These are phyloP conservation scores for Drosophila robusta DNA, from an alignment of 2,888 invertebrate species.

Conservation along the genomic window DNA sequence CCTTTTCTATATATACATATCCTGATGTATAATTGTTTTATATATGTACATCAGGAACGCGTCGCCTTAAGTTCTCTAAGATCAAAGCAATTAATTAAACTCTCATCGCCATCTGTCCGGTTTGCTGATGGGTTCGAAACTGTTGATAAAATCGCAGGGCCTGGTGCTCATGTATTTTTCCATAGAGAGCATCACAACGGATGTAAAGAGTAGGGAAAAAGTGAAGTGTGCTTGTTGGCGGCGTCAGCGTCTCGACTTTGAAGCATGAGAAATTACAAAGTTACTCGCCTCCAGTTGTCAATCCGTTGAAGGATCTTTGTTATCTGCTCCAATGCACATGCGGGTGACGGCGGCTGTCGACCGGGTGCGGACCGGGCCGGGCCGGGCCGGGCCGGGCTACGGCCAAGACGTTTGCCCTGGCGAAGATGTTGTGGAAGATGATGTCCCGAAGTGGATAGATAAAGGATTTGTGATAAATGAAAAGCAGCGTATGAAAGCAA, in stretches of 20 bases:
- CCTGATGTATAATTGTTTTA: neutral
- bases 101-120: neutral
- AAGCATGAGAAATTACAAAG: slow-evolving; percentile 74
- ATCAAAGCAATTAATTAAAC: slow-evolving; percentile 4
- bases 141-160: slow-evolving; percentile 5
- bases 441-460: slow-evolving; percentile 76
- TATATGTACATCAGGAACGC: neutral
- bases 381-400: slow-evolving; percentile 2
- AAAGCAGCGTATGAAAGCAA: slow-evolving; percentile 76
- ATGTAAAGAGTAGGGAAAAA: slow-evolving; percentile 34
- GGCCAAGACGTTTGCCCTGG: slow-evolving; percentile 66
- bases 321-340: slow-evolving; percentile 82
- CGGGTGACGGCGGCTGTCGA: slow-evolving; percentile 58
- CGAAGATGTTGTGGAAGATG: slow-evolving; percentile 65
- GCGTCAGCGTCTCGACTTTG: slow-evolving; percentile 57
- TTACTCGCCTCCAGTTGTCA: slow-evolving; percentile 78
- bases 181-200: slow-evolving; percentile 19
- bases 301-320: slow-evolving; percentile 83
- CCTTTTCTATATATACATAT: no score
- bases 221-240: slow-evolving; percentile 55
- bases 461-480: slow-evolving; percentile 81
- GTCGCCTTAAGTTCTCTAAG: neutral
- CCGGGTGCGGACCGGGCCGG: neutral
- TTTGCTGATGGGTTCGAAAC: neutral
- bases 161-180: neutral